A percentile compares a stretch with the other conserved stretches of the same genome.
Conservation (phyloP, 2,888 invertebrate species). For the Thumatha senex region DNA sequence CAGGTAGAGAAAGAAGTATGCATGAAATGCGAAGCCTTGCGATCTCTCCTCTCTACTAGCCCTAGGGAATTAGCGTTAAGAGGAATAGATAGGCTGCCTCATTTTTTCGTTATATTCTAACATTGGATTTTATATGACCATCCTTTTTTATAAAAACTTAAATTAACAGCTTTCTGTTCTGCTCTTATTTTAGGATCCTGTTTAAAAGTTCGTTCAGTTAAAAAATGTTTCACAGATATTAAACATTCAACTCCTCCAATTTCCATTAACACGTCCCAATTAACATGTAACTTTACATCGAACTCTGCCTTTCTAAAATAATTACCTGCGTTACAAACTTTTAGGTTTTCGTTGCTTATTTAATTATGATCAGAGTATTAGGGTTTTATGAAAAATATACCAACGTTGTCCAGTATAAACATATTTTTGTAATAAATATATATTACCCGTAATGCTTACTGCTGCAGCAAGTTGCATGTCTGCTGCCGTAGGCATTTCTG, state of each 20-base stretch:
- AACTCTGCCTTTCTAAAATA: not conserved
- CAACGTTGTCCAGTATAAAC: not conserved
- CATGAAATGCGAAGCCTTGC: too few species aligned
- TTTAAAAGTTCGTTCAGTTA: not conserved
- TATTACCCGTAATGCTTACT: slow-evolving; percentile 69
- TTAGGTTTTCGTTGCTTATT: not conserved
- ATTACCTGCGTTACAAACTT: not conserved
- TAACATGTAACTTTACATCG: not conserved
- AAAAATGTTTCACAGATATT: too few species aligned
- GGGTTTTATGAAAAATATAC: not conserved
- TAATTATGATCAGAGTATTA: not conserved
- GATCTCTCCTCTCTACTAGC: too few species aligned
- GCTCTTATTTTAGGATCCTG: not conserved
- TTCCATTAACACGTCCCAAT: not conserved
- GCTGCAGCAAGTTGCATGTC: slow-evolving; percentile 77
- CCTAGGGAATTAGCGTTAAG: too few species aligned
- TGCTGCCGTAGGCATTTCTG: slow-evolving; percentile 78
- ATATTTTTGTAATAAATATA: not conserved
- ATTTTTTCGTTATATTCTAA: too few species aligned
- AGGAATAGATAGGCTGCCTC: too few species aligned
- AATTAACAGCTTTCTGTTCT: too few species aligned
- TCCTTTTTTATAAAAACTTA: too few species aligned
- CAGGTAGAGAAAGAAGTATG: too few species aligned
- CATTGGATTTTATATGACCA: too few species aligned
- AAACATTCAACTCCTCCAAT: not conserved